Conservation (phyloP, 1,140 invertebrate genomes). For the Penaeus chinensis region DNA sequence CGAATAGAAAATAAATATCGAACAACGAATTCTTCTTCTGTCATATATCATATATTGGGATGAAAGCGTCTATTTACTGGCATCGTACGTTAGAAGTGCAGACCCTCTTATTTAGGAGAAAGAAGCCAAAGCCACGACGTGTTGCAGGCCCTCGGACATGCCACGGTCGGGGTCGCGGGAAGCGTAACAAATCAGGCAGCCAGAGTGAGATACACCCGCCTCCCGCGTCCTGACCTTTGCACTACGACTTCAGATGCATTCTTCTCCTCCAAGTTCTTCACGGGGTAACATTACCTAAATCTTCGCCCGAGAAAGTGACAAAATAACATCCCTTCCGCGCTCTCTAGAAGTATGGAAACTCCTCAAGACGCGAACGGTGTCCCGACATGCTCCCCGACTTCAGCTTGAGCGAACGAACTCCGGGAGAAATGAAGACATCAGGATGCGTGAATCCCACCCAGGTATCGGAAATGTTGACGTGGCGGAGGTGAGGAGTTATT, state of each 20-base stretch:
- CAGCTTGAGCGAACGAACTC: background rate
- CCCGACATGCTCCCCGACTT: too few species aligned
- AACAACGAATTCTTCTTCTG: too few species aligned
- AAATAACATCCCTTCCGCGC: too few species aligned
- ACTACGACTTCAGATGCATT: background rate
- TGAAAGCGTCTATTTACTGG: too few species aligned
- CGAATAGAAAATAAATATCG: too few species aligned
- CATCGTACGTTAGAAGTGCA: too few species aligned
- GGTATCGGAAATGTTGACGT: conserved; percentile 33
- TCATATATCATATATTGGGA: too few species aligned
- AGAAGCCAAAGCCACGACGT: conserved; percentile 24
- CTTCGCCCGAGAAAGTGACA: too few species aligned
- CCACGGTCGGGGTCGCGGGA: conserved; percentile 22
- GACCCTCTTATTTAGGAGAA: too few species aligned
- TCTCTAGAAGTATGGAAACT: too few species aligned
- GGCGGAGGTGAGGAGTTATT: conserved; percentile 28
- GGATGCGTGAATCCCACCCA: conserved; percentile 34
- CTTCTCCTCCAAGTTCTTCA: background rate
- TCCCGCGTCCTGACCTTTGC: background rate
- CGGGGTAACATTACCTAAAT: too few species aligned
- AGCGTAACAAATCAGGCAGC: conserved; percentile 55
- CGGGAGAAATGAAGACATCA: conserved; percentile 46
- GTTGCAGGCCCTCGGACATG: background rate
- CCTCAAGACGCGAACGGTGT: too few species aligned
- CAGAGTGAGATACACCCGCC: conserved; percentile 49